These are phyloP conservation scores for Mus spicilegus DNA, from an alignment of 2,113 vertebrate genomes.

Conservation along the genomic window DNA sequence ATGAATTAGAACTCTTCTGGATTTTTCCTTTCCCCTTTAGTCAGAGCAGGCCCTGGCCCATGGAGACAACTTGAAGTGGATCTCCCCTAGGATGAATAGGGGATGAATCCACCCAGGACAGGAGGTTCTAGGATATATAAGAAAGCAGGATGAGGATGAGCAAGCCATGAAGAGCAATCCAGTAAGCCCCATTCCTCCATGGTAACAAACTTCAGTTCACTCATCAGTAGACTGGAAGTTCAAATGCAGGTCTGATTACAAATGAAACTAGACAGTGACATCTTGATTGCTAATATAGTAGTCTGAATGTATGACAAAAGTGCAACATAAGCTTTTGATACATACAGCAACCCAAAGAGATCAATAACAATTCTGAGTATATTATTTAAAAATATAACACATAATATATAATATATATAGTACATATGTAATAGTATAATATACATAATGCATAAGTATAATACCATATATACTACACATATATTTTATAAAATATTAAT, in stretches of 20 bases:
- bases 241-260: background rate
- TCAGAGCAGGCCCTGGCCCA: background rate
- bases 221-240: background rate
- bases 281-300: conserved; percentile 51
- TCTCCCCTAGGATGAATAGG: too few relatives aligned
- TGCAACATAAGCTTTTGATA: conserved; percentile 11
- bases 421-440: background rate
- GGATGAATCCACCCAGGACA: background rate
- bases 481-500: too few relatives aligned
- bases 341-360: conserved; percentile 51
- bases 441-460: background rate
- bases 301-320: conserved; percentile 31
- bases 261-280: conserved; percentile 39
- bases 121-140: background rate
- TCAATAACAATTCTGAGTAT: conserved; percentile 33
- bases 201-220: background rate
- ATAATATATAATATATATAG: background rate
- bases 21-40: background rate
- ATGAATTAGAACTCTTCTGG: background rate
- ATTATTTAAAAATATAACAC: background rate
- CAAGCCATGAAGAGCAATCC: background rate
- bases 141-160: too few relatives aligned
- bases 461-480: background rate
- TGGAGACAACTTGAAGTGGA: too few relatives aligned
- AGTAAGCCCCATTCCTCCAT: background rate